phyloP scores from a whole-genome alignment of 1,140 invertebrate species.

The Liolophura sinensis region DNA sequence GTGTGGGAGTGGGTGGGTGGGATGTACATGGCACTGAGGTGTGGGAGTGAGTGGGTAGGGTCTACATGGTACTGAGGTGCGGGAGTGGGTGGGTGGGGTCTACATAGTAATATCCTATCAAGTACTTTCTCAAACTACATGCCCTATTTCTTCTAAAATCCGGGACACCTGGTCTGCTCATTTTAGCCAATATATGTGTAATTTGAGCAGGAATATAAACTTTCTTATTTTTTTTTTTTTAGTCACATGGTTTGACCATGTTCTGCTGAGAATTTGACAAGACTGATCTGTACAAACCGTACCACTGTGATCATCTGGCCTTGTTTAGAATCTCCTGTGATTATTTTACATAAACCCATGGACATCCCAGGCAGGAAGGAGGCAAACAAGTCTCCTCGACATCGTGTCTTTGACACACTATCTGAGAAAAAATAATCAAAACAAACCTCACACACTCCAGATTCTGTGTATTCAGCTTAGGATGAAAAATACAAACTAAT shows the following conservation, averaged over 20 bases:
- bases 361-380: slow-evolving; percentile 50
- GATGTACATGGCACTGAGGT: no score
- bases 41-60: no score
- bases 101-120: no score
- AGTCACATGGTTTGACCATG: not conserved
- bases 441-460: not conserved
- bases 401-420: slow-evolving; percentile 23
- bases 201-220: no score
- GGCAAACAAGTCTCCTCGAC: slow-evolving; percentile 43
- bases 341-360: slow-evolving; percentile 36
- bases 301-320: slow-evolving; percentile 43
- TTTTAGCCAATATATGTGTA: no score
- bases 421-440: slow-evolving; percentile 23
- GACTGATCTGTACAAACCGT: no score
- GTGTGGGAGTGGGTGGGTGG: no score
- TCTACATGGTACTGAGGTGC: no score
- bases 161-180: no score
- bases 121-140: no score
- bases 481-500: not conserved
- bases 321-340: slow-evolving; percentile 47
- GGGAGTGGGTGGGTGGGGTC: no score
- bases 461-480: not conserved
- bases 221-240: not conserved
- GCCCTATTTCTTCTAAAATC: no score
- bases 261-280: not conserved